A percentile compares a stretch with the other conserved stretches of the same genome.
Conservation (phyloP, 2,113 vertebrate genomes). For the Halcyon malimbica region DNA sequence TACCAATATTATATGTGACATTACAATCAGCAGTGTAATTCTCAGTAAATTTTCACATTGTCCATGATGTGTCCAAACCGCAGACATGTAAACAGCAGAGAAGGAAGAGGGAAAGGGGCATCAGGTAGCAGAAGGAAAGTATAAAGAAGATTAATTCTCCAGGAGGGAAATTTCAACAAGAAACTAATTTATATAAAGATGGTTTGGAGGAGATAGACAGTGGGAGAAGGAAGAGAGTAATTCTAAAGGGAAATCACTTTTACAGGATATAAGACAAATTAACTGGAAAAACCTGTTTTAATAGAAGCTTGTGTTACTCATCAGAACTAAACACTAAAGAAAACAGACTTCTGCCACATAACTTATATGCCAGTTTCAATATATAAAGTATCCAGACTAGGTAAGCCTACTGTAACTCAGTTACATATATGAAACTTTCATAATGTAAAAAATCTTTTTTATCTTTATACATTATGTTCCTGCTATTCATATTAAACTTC, state of each 20-base stretch:
- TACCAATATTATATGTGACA: neutral
- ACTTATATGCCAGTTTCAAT: neutral
- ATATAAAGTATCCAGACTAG: neutral
- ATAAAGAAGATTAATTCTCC: neutral
- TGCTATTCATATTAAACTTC: neutral
- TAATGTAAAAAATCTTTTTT: neutral
- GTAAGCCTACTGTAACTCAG: neutral
- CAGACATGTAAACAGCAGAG: neutral
- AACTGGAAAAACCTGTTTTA: neutral
- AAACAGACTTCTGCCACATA: neutral
- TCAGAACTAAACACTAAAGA: neutral
- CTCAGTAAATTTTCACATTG: neutral
- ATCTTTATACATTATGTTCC: neutral
- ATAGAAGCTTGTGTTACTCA: neutral
- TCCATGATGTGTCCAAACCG: neutral
- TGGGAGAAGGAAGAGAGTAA: fast-evolving
- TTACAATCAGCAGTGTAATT: neutral
- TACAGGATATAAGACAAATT: neutral
- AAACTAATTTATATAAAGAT: neutral
- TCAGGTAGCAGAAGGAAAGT: neutral
- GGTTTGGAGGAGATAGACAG: neutral
- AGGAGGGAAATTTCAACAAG: neutral
- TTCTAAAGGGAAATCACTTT: neutral
- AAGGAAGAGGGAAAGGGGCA: neutral
- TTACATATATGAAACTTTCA: neutral